Percentiles rank a stretch among this genome's conserved stretches.
phyloP scores from a whole-genome alignment of 2,888 invertebrate species.

The Poecilobothrus nobilitatus region DNA sequence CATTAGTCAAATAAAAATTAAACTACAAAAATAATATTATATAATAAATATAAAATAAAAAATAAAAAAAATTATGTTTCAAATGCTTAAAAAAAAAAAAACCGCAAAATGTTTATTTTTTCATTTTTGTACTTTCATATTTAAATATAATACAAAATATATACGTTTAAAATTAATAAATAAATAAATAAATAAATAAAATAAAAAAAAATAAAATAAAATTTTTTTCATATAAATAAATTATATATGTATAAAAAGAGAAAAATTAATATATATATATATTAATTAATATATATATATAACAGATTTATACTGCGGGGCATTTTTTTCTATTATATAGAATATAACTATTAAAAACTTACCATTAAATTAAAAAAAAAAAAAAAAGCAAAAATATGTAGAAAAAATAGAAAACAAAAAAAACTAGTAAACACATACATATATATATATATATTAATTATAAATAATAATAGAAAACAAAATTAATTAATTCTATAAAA shows the following conservation, averaged over 20 bases:
- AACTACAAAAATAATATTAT: no score
- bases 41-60: conserved; percentile 9
- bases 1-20: no score
- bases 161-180: no score
- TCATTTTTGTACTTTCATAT: conserved; percentile 6
- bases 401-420: no score
- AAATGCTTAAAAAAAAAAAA: background rate
- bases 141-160: background rate
- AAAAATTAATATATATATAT: background rate
- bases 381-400: no score
- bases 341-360: background rate
- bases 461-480: no score
- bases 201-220: background rate
- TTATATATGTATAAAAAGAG: background rate
- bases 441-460: no score
- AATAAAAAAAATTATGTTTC: conserved; percentile 5
- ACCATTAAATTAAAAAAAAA: no score
- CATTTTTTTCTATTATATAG: conserved; percentile 5
- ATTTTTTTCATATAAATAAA: background rate
- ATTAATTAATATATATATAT: background rate
- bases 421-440: no score
- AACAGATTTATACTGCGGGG: background rate
- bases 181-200: no score
- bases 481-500: no score
- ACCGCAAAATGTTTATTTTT: conserved; percentile 4